Evolutionary conservation across 2,113 vertebrate genomes (phyloP).

Genomic region (Nerophis ophidion): DNA sequence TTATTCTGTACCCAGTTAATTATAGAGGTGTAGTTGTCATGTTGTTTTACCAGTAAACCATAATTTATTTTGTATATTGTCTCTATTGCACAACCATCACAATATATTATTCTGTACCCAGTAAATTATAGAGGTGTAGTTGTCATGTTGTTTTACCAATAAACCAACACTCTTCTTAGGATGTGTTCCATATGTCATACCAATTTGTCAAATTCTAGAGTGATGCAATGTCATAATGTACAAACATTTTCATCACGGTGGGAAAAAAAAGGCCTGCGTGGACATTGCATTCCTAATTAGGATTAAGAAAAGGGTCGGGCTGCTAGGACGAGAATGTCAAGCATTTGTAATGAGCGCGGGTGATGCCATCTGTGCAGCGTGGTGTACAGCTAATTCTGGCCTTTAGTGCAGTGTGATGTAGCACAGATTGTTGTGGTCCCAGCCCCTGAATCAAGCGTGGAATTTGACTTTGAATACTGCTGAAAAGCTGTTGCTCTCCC

Average conservation of each 20-base stretch:
- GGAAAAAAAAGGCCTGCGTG: slow-evolving; percentile 48
- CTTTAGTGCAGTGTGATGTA: slow-evolving; percentile 54
- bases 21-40: slow-evolving; percentile 16
- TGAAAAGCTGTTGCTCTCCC: slow-evolving; percentile 28
- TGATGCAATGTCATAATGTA: slow-evolving; percentile 23
- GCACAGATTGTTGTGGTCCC: slow-evolving; percentile 58
- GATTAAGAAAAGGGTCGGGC: slow-evolving; percentile 75
- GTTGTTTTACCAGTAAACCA: neutral
- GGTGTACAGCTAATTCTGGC: slow-evolving; percentile 74
- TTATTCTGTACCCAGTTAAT: slow-evolving; percentile 43
- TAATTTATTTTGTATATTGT: no score
- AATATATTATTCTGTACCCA: slow-evolving; percentile 39
- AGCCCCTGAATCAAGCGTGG: slow-evolving; percentile 37
- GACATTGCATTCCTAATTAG: slow-evolving; percentile 78
- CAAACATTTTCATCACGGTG: slow-evolving; percentile 52
- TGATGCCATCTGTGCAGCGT: slow-evolving; percentile 72
- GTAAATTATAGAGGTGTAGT: slow-evolving; percentile 28
- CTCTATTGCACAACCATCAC: no score
- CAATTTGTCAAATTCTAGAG: neutral
- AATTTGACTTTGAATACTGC: slow-evolving; percentile 31
- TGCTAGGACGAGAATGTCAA: slow-evolving; percentile 66
- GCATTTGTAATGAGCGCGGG: slow-evolving; percentile 64
- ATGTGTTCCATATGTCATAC: slow-evolving; percentile 33
- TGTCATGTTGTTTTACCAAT: neutral
- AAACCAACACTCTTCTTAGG: slow-evolving; percentile 4